Evolutionary conservation across 1,140 invertebrate genomes (phyloP).

Genomic region (Acarapis woodi): DNA sequence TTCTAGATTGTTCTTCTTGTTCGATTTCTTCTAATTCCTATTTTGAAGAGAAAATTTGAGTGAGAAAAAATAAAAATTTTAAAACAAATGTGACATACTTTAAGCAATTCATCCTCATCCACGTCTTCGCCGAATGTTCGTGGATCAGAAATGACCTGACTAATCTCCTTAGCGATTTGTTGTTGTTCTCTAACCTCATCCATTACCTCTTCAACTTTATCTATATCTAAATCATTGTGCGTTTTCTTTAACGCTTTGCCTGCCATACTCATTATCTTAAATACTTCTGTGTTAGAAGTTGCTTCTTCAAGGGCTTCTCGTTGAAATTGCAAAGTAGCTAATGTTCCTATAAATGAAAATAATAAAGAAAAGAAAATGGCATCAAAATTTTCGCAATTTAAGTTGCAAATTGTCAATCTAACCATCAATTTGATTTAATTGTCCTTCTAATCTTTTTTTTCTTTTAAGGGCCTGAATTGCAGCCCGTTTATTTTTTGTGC

Average conservation of each 20-base stretch:
- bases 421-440: constrained; percentile 94
- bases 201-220: constrained; percentile 96
- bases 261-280: constrained; percentile 81
- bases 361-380: neutral
- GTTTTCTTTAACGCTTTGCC: constrained; percentile 83
- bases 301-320: constrained; percentile 89
- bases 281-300: constrained; percentile 91
- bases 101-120: constrained; percentile 39
- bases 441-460: constrained; percentile 92
- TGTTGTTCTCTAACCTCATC: constrained; percentile 98
- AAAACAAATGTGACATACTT: neutral
- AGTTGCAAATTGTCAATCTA: neutral
- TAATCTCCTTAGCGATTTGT: constrained; percentile 91
- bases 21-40: constrained; percentile 27
- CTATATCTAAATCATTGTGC: constrained; percentile 92
- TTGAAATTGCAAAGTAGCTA: constrained; percentile 95
- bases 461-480: constrained; percentile 86
- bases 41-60: neutral
- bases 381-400: neutral
- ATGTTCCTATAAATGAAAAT: constrained; percentile 22
- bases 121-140: constrained; percentile 72
- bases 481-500: constrained; percentile 89
- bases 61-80: neutral
- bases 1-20: constrained; percentile 29
- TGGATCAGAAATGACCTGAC: constrained; percentile 90